Evolutionary conservation across 2,888 invertebrate genomes (phyloP).

Genomic region (Nebria salina): DNA sequence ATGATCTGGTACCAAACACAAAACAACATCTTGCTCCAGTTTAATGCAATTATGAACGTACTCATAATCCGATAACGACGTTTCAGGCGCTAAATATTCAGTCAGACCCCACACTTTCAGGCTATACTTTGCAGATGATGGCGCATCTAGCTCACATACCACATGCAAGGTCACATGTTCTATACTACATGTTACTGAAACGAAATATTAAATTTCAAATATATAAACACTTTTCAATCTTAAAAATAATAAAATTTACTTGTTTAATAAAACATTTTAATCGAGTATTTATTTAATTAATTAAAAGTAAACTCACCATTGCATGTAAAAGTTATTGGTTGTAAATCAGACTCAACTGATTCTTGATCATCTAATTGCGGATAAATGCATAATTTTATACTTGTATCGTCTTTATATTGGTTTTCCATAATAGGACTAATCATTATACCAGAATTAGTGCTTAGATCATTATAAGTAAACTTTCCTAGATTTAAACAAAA

Average conservation of each 20-base stretch:
- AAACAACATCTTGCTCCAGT: constrained; percentile 85
- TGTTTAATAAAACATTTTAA: too few species aligned
- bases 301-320: constrained; percentile 73
- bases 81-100: constrained; percentile 88
- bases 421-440: constrained; percentile 88
- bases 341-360: constrained; percentile 55
- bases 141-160: constrained; percentile 79
- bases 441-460: constrained; percentile 88
- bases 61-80: constrained; percentile 87
- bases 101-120: constrained; percentile 86
- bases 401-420: constrained; percentile 79
- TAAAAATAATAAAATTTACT: too few species aligned
- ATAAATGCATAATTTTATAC: constrained; percentile 88
- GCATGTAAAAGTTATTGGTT: constrained; percentile 88
- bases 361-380: constrained; percentile 65
- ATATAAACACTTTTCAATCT: not conserved
- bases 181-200: constrained; percentile 84
- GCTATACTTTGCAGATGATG: constrained; percentile 64
- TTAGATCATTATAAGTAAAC: constrained; percentile 78
- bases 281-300: too few species aligned
- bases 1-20: constrained; percentile 73
- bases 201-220: constrained; percentile 47
- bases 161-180: constrained; percentile 88
- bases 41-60: constrained; percentile 95
- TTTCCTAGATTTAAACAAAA: constrained; percentile 65